Conservation (phyloP, 2,888 invertebrate species). For the Epinotia bilunana region DNA sequence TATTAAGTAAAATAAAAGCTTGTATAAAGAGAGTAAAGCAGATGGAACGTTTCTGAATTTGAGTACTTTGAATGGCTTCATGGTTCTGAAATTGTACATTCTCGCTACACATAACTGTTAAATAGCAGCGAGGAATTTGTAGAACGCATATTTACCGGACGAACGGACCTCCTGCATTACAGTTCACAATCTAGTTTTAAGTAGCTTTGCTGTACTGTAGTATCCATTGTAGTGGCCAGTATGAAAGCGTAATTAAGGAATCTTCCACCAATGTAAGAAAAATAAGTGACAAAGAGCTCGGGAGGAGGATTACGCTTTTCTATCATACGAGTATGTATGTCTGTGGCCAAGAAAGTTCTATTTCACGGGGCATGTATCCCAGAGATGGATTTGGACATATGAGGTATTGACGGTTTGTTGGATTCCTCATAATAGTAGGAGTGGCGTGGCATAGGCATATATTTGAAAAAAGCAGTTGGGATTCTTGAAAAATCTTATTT, state of each 20-base stretch:
- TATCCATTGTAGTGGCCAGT: background rate
- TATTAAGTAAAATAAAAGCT: too few species aligned
- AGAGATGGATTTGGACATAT: too few species aligned
- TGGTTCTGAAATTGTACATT: slow-evolving; percentile 20
- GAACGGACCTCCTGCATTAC: slow-evolving; percentile 40
- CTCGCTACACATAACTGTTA: background rate
- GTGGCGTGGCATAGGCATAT: too few species aligned
- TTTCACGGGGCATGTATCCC: too few species aligned
- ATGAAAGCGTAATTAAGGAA: background rate
- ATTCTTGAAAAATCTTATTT: too few species aligned
- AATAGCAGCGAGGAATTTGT: slow-evolving; percentile 9
- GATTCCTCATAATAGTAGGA: too few species aligned
- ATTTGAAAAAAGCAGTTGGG: too few species aligned
- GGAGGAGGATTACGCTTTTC: too few species aligned
- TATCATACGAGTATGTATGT: too few species aligned
- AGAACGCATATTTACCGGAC: slow-evolving; percentile 40
- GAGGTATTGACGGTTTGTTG: too few species aligned
- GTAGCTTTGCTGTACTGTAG: slow-evolving; percentile 31
- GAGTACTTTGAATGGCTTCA: background rate
- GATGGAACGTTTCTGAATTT: background rate
- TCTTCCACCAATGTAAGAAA: background rate
- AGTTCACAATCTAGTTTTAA: slow-evolving; percentile 45
- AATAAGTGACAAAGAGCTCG: background rate
- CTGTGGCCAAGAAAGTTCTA: too few species aligned
- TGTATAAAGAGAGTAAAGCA: background rate